A percentile compares a stretch with the other conserved stretches of the same genome.
Conservation (phyloP, 2,888 invertebrate species). For the Amiota minor region DNA sequence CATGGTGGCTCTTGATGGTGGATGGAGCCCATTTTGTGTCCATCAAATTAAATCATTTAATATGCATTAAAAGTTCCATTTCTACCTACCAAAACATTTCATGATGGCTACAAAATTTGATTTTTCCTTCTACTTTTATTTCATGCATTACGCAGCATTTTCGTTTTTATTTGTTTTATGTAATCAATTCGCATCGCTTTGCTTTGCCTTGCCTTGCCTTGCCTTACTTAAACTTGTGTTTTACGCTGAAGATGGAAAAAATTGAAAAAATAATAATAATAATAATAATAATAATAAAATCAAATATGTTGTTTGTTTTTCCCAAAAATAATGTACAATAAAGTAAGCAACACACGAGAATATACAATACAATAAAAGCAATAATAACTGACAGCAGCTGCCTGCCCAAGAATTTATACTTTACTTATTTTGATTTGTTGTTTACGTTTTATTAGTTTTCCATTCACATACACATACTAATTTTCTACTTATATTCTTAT, state of each 20-base stretch:
- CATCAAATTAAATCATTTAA: slow-evolving; percentile 61
- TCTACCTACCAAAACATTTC: slow-evolving; percentile 2
- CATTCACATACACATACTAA: not conserved
- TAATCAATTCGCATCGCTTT: not conserved
- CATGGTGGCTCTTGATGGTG: no score
- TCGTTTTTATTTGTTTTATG: no score
- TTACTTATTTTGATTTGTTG: not conserved
- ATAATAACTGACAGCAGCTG: slow-evolving; percentile 5
- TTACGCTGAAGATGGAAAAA: no score
- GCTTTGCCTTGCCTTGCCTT: no score
- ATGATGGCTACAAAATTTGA: slow-evolving; percentile 12
- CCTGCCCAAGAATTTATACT: not conserved
- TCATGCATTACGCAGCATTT: slow-evolving; percentile 2
- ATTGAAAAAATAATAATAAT: no score
- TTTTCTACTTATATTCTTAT: no score
- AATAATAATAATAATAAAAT: no score
- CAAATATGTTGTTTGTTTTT: no score
- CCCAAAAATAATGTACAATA: no score
- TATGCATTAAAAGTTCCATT: slow-evolving; percentile 60
- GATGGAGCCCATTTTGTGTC: not conserved
- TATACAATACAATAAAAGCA: not conserved
- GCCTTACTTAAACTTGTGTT: no score
- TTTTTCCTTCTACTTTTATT: slow-evolving; percentile 34
- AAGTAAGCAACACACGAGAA: no score
- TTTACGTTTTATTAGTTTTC: not conserved